These are phyloP conservation scores for Chaetodon trifascialis DNA, from an alignment of 2,113 vertebrate species.

Conservation along the genomic window DNA sequence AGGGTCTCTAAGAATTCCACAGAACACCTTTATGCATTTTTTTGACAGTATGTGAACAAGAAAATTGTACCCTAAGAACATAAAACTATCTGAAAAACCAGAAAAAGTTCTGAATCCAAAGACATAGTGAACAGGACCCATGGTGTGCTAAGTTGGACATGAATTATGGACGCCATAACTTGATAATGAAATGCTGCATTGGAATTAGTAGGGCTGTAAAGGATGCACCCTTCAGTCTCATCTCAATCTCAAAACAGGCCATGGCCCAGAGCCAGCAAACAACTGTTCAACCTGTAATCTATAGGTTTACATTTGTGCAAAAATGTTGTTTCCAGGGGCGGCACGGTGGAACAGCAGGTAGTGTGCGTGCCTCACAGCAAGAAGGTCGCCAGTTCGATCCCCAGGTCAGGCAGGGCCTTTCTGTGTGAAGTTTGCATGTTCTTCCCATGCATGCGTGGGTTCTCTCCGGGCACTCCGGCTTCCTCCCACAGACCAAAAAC, in stretches of 20 bases:
- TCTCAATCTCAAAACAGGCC: background rate
- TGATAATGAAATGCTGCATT: conserved; percentile 18
- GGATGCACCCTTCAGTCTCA: background rate
- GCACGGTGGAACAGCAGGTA: too few relatives aligned
- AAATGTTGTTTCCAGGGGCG: conserved; percentile 23
- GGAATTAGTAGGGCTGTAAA: background rate
- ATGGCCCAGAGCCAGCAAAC: conserved; percentile 14
- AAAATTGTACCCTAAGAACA: background rate
- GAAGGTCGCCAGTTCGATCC: too few relatives aligned
- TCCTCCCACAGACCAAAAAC: too few relatives aligned
- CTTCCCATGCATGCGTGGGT: too few relatives aligned
- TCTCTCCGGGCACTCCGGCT: too few relatives aligned
- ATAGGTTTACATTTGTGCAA: conserved; percentile 15
- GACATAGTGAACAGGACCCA: background rate
- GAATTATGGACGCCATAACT: conserved; percentile 6
- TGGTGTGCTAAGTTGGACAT: background rate
- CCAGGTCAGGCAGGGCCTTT: too few relatives aligned
- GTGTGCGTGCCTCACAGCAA: too few relatives aligned
- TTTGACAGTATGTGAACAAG: background rate
- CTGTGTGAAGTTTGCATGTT: too few relatives aligned
- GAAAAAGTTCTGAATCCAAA: too few relatives aligned
- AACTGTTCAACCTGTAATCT: conserved; percentile 23
- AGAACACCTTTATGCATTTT: too few relatives aligned
- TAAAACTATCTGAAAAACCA: background rate
- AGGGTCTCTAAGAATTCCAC: too few relatives aligned